Base-by-base conservation (phyloP, 1,140 invertebrate genomes). In the Hirudo medicinalis region DNA sequence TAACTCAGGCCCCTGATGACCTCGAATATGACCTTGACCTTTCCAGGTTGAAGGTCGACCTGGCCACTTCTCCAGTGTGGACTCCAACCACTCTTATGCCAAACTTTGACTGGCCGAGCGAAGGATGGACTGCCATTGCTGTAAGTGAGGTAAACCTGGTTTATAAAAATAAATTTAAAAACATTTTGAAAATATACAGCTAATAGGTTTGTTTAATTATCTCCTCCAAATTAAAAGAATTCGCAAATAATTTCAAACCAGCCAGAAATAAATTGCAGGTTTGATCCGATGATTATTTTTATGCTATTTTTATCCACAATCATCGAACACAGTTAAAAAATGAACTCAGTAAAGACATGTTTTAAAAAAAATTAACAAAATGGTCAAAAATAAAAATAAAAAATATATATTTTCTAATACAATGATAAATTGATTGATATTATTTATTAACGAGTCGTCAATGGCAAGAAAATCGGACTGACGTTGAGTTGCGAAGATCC, bases 21-120 rank as follows among this genome's bases (percentile, higher is more conserved):
- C 29, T 63, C 57, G 57, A 63, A 63, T 19, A 63, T 63, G 57
- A 63, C 20, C 29, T 63, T 63, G 57, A 63, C 22, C 22, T 22
- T 63, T 25, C 57, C 57, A 11, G 57, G 22, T 20, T 63, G 6
- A 63, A 63, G 6, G 19, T 63, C 57, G 29, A 63, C 29, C 20
- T 63, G 57, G 15, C 57, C 57, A 20, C 19, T 11, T 32, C 22
- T 25, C 57, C 57, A 63, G 29, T 22, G 8, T 2, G 57, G 29
- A 63, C 57, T 63, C 57, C 29, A 20, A 13, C 57, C 57, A 11
- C 20, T 63, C 57, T 13, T 63, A 11, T 13, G 11, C 22, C 57
- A 49, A 9, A 49, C 43, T 17, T 15, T 17, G 4, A 49, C 15
- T 49, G 43, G 22, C 57, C 19, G 4, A 63, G 5, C 19, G 11